Percentiles rank a stretch among this genome's conserved stretches.
phyloP scores from a whole-genome alignment of 2,888 invertebrate genomes.

The Campopleginae sp. region DNA sequence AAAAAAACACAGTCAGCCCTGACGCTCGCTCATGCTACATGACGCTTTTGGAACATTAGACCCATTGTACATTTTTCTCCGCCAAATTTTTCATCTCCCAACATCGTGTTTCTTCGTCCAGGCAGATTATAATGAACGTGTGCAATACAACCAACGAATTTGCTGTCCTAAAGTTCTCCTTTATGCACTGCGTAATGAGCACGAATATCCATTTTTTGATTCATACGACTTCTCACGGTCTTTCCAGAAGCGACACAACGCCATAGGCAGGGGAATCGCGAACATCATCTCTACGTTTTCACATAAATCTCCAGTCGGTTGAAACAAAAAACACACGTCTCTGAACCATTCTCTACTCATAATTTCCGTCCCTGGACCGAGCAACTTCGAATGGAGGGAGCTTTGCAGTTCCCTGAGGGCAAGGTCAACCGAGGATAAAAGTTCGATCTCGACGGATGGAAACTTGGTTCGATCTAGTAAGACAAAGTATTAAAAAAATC shows the following conservation, averaged over 20 bases:
- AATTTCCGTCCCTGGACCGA: not conserved
- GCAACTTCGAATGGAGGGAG: not conserved
- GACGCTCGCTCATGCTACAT: too few relatives aligned
- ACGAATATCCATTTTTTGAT: not conserved
- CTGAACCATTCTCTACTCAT: not conserved
- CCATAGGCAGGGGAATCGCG: not conserved
- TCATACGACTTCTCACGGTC: too few relatives aligned
- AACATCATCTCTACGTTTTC: not conserved
- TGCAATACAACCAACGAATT: slow-evolving; percentile 15
- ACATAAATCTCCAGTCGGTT: not conserved
- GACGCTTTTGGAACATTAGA: not conserved
- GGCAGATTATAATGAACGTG: slow-evolving; percentile 43
- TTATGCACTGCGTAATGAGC: slow-evolving; percentile 53
- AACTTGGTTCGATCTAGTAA: not conserved
- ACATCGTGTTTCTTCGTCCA: slow-evolving; percentile 37
- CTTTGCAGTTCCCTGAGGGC: not conserved
- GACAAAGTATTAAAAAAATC: not conserved
- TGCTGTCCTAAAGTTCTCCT: slow-evolving; percentile 34
- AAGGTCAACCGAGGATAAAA: not conserved
- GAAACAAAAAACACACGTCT: not conserved
- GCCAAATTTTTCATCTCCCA: slow-evolving; percentile 19
- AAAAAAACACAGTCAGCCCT: too few relatives aligned
- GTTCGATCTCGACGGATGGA: not conserved
- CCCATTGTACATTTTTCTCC: not conserved
- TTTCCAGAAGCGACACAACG: not conserved